Percentiles rank a stretch among this genome's conserved stretches.
phyloP scores from a whole-genome alignment of 2,888 invertebrate species.

The Iselma pallidipennis region DNA sequence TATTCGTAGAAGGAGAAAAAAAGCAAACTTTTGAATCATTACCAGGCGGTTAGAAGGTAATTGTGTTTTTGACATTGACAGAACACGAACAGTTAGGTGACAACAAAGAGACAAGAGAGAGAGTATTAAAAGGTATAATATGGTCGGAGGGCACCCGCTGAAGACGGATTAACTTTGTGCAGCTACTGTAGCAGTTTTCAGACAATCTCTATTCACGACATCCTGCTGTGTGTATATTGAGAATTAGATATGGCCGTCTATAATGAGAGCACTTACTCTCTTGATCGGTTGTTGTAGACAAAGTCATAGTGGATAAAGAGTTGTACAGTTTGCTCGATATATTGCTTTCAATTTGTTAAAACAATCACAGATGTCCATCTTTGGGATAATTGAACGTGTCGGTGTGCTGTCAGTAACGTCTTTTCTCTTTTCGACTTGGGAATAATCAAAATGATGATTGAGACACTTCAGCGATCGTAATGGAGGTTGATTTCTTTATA shows the following conservation, averaged over 20 bases:
- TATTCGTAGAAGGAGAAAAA: slow-evolving; percentile 3
- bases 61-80: slow-evolving; percentile 42
- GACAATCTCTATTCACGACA: neutral
- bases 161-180: slow-evolving; percentile 34
- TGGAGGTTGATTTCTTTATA: neutral
- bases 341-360: neutral
- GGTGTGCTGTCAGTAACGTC: neutral
- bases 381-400: neutral
- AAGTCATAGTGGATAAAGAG: neutral
- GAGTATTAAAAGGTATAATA: neutral
- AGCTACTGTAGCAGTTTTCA: slow-evolving; percentile 29
- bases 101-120: slow-evolving; percentile 35
- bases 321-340: neutral
- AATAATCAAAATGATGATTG: neutral
- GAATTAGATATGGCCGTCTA: neutral
- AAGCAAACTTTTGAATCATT: slow-evolving; percentile 14
- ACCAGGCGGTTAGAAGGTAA: slow-evolving; percentile 25
- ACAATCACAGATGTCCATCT: neutral
- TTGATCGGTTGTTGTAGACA: neutral
- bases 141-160: slow-evolving; percentile 27
- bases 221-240: neutral
- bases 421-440: neutral
- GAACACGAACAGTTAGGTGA: slow-evolving; percentile 43
- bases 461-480: neutral
- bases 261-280: neutral